phyloP scores from a whole-genome alignment of 2,888 invertebrate genomes.

The Drosophila ezoana region DNA sequence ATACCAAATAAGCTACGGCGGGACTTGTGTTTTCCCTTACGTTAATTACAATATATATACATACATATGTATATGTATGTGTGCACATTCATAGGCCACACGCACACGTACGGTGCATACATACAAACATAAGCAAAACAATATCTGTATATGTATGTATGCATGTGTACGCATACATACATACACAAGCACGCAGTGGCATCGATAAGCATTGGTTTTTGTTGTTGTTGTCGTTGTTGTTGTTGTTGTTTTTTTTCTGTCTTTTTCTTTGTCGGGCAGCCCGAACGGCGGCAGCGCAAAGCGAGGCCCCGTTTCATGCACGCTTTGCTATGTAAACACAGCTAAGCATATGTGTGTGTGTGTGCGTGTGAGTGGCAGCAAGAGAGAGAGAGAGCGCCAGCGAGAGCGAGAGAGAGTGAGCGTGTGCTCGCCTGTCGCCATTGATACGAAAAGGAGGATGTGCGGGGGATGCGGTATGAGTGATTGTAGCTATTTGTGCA shows the following conservation, averaged over 20 bases:
- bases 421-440: slow-evolving; percentile 30
- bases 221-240: slow-evolving; percentile 6
- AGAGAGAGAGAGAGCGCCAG: slow-evolving; percentile 10
- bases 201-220: slow-evolving; percentile 59
- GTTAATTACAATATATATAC: slow-evolving; percentile 12
- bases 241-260: slow-evolving; percentile 6
- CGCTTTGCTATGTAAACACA: slow-evolving; percentile 75
- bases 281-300: slow-evolving; percentile 45
- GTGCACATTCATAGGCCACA: slow-evolving; percentile 1
- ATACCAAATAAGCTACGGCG: slow-evolving; percentile 15
- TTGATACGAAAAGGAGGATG: slow-evolving; percentile 17
- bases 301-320: slow-evolving; percentile 70
- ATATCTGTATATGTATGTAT: background rate
- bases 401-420: slow-evolving; percentile 10
- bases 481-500: slow-evolving; percentile 44
- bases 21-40: slow-evolving; percentile 27
- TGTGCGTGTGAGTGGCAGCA: slow-evolving; percentile 1
- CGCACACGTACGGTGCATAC: background rate
- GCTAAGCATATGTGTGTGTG: slow-evolving; percentile 50
- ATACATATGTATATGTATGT: background rate
- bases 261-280: slow-evolving; percentile 32
- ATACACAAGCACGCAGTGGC: slow-evolving; percentile 49
- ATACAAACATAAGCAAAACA: slow-evolving; percentile 10
- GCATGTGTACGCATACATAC: slow-evolving; percentile 7
- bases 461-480: background rate